These are phyloP conservation scores for Hafferia zeledoni DNA, from an alignment of 2,797 vertebrate species.

Conservation along the genomic window DNA sequence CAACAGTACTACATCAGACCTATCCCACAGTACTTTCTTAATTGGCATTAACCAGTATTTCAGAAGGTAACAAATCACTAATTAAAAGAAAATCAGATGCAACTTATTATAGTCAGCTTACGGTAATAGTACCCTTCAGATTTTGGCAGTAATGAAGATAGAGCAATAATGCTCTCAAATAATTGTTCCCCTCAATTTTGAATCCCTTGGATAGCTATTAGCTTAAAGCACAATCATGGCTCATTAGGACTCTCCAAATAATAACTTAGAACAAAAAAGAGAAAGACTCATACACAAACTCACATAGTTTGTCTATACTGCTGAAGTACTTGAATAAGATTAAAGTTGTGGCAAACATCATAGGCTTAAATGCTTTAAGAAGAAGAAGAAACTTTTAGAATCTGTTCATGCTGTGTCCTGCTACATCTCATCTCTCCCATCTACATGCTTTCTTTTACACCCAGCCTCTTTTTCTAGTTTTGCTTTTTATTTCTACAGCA, in stretches of 20 bases:
- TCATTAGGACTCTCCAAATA: conserved; percentile 62
- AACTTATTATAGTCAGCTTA: conserved; percentile 43
- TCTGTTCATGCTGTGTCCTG: background rate
- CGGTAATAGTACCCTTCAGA: conserved; percentile 42
- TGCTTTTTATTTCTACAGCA: background rate
- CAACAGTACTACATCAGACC: background rate
- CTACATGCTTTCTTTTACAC: background rate
- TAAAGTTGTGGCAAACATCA: background rate
- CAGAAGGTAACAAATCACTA: conserved; percentile 50
- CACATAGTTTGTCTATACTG: background rate
- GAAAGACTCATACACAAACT: background rate
- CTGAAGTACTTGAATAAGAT: background rate
- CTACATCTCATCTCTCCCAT: background rate
- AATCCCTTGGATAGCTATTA: conserved; percentile 45
- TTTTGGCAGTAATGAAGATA: conserved; percentile 50
- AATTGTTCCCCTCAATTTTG: conserved; percentile 12
- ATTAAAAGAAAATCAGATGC: conserved; percentile 55
- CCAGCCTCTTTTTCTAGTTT: background rate
- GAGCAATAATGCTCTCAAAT: conserved; percentile 56
- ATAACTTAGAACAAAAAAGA: conserved; percentile 26
- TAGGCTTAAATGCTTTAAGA: background rate
- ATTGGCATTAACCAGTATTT: conserved; percentile 37
- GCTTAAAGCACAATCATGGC: conserved; percentile 36
- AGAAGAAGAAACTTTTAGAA: background rate
- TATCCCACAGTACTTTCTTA: background rate